Conservation (phyloP, 2,113 vertebrate species). For the Gymnarchus niloticus region DNA sequence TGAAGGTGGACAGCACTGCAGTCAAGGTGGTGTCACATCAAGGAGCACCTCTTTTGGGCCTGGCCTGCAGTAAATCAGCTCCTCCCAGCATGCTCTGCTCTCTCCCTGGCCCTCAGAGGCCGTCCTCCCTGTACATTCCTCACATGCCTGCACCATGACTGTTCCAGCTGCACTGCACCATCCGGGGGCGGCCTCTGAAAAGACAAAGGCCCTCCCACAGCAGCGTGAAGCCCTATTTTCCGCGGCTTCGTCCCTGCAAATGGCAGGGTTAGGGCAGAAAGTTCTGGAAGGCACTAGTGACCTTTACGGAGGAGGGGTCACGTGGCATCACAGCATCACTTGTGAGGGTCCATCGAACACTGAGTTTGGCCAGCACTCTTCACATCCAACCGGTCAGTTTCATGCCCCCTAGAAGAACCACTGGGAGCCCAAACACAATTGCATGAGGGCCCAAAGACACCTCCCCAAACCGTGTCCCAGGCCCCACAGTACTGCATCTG, state of each 20-base stretch:
- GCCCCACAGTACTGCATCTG: conserved; percentile 37
- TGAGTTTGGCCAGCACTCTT: not conserved
- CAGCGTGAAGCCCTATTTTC: not conserved
- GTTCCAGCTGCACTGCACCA: not conserved
- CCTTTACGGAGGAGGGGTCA: not conserved
- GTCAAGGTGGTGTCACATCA: not conserved
- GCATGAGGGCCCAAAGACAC: not conserved
- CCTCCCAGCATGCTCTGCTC: conserved; percentile 13
- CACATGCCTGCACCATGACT: conserved; percentile 7
- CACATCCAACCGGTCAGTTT: not conserved
- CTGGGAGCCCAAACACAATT: not conserved
- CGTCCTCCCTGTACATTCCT: conserved; percentile 13
- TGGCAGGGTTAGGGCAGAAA: not conserved
- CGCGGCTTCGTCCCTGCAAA: not conserved
- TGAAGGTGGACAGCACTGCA: not conserved
- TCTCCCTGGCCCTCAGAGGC: not conserved
- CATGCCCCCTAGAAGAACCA: not conserved
- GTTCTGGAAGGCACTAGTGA: too few relatives aligned
- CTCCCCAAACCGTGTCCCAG: not conserved
- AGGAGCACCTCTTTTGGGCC: not conserved
- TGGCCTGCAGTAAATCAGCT: not conserved
- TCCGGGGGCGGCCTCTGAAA: not conserved
- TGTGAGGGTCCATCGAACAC: not conserved
- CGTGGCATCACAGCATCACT: not conserved
- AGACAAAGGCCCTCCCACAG: not conserved